Conservation (phyloP, 2,888 invertebrate species). For the Tetragonula carbonaria region DNA sequence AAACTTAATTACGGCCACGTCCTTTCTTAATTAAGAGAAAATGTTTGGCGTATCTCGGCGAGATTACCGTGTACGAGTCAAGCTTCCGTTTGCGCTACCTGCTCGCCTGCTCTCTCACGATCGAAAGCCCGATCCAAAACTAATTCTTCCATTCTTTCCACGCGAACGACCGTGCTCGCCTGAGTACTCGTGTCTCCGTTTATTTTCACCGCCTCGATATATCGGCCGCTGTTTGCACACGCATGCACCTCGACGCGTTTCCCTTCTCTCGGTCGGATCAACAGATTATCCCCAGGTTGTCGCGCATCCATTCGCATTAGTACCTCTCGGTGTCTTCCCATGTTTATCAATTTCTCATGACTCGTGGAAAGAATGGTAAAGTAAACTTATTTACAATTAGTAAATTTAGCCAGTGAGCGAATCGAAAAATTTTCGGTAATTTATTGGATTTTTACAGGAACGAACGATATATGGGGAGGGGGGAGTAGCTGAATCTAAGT, state of each 20-base stretch:
- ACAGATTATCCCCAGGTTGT: not conserved
- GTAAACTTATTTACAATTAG: too few relatives aligned
- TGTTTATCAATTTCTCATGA: not conserved
- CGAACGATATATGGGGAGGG: not conserved
- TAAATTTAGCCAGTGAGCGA: not conserved
- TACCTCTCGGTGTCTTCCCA: too few relatives aligned
- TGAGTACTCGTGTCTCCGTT: constrained; percentile 38
- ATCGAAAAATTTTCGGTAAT: not conserved
- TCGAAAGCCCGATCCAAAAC: constrained; percentile 71
- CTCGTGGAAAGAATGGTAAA: not conserved
- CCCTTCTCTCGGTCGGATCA: not conserved
- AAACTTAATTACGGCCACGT: constrained; percentile 74
- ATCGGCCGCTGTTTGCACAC: constrained; percentile 1
- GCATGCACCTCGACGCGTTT: not conserved
- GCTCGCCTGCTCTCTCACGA: constrained; percentile 69
- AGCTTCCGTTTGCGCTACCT: constrained; percentile 71
- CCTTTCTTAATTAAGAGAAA: constrained; percentile 77
- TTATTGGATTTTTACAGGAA: not conserved
- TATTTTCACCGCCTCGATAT: constrained; percentile 33
- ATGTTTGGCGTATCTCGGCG: constrained; percentile 72
- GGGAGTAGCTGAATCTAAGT: not conserved
- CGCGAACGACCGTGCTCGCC: constrained; percentile 53
- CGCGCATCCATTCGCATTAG: not conserved
- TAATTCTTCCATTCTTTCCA: constrained; percentile 64
- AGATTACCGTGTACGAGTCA: constrained; percentile 69